Conservation (phyloP, 2,797 vertebrate species). For the Heterohyrax brucei region DNA sequence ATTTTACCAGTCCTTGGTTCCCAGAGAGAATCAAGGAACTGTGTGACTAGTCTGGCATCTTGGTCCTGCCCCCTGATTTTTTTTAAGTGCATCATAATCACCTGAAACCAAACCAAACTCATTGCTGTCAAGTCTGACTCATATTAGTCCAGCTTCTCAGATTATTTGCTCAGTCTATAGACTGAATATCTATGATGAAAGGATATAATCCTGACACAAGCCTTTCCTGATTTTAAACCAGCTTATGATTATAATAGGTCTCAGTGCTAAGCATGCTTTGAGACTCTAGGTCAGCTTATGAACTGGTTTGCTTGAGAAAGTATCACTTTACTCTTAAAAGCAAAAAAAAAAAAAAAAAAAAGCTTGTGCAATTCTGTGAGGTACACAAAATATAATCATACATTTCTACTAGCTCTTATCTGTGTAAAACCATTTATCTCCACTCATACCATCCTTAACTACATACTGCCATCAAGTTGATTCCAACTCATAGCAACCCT, state of each 20-base stretch:
- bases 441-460: too few relatives aligned
- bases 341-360: too few relatives aligned
- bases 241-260: neutral
- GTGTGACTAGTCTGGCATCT: too few relatives aligned
- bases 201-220: neutral
- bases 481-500: too few relatives aligned
- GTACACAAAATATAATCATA: accelerated
- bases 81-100: too few relatives aligned
- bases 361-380: neutral
- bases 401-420: neutral
- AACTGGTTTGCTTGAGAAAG: neutral
- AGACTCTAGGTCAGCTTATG: neutral
- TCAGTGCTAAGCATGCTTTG: neutral
- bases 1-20: too few relatives aligned
- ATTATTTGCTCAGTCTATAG: neutral
- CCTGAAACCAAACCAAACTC: too few relatives aligned
- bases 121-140: too few relatives aligned
- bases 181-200: neutral
- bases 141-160: neutral
- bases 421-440: neutral
- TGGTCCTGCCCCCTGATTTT: too few relatives aligned
- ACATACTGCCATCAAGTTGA: too few relatives aligned
- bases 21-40: too few relatives aligned
- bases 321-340: neutral
- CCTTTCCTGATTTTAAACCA: neutral